Evolutionary conservation across 2,113 vertebrate genomes (phyloP).

Genomic region (Gallinago undulata): DNA sequence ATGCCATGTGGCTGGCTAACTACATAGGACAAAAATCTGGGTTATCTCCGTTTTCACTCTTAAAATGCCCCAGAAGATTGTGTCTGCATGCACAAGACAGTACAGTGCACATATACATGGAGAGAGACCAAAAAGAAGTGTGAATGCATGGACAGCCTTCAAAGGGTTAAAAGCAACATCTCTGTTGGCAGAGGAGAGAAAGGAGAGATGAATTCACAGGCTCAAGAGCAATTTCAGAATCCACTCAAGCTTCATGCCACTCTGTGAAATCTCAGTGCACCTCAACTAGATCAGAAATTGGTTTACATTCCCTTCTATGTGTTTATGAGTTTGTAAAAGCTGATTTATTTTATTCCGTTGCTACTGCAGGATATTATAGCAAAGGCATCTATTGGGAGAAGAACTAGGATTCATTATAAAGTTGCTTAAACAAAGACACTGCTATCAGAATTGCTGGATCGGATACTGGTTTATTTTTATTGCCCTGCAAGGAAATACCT

Average conservation of each 20-base stretch:
- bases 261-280: slow-evolving; percentile 53
- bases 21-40: background rate
- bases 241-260: slow-evolving; percentile 65
- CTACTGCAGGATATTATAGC: slow-evolving; percentile 24
- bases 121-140: background rate
- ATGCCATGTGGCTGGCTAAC: background rate
- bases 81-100: background rate
- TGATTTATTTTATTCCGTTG: slow-evolving; percentile 47
- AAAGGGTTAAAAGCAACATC: slow-evolving; percentile 37
- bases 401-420: slow-evolving; percentile 13
- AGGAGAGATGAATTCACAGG: slow-evolving; percentile 36
- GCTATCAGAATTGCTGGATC: background rate
- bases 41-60: background rate
- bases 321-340: slow-evolving; percentile 64
- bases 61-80: background rate
- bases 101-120: background rate
- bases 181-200: background rate
- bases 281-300: slow-evolving; percentile 64
- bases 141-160: background rate
- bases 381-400: slow-evolving; percentile 27
- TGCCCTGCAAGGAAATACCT: background rate
- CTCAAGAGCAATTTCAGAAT: slow-evolving; percentile 66
- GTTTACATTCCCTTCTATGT: slow-evolving; percentile 58
- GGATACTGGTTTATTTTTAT: background rate
- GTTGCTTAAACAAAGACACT: slow-evolving; percentile 39